These are phyloP conservation scores for Cromileptes altivelis DNA, from an alignment of 2,113 vertebrate species.

Conservation along the genomic window DNA sequence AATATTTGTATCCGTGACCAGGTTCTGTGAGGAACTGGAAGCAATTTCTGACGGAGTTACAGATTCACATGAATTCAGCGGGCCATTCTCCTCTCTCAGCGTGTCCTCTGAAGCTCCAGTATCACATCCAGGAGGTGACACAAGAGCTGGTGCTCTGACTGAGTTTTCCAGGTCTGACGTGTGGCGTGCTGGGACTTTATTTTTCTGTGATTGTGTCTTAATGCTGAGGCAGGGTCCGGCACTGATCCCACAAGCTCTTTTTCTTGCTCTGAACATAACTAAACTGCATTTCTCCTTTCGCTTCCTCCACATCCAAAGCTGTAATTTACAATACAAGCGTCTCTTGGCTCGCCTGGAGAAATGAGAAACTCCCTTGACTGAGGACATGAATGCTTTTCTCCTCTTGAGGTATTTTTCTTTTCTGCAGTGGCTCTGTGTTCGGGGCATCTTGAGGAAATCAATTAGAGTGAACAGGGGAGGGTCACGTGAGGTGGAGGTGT, in stretches of 20 bases:
- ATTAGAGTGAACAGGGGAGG: neutral
- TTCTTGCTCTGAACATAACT: conserved; percentile 32
- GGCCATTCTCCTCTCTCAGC: neutral
- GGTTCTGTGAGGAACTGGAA: neutral
- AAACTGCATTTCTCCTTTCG: conserved; percentile 40
- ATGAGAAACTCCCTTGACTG: conserved; percentile 57
- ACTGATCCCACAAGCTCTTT: neutral
- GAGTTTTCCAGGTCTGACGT: neutral
- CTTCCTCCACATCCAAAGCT: conserved; percentile 76
- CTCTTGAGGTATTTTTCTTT: conserved; percentile 31
- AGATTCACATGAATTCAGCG: neutral
- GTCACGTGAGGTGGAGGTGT: conserved; percentile 4
- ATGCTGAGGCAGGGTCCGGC: neutral
- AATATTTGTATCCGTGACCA: neutral
- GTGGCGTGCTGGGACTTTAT: neutral
- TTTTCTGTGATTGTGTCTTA: conserved; percentile 17
- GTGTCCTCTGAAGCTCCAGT: conserved; percentile 2
- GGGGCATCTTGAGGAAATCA: conserved; percentile 31
- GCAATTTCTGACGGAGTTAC: neutral
- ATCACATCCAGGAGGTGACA: neutral
- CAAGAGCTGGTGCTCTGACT: neutral
- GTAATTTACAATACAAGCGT: conserved; percentile 60
- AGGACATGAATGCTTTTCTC: conserved; percentile 30
- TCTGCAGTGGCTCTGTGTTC: conserved; percentile 2
- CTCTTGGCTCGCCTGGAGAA: conserved; percentile 57